These are phyloP conservation scores for Lepidocyrtinus sp. DNA, from an alignment of 2,888 invertebrate species.

Conservation along the genomic window DNA sequence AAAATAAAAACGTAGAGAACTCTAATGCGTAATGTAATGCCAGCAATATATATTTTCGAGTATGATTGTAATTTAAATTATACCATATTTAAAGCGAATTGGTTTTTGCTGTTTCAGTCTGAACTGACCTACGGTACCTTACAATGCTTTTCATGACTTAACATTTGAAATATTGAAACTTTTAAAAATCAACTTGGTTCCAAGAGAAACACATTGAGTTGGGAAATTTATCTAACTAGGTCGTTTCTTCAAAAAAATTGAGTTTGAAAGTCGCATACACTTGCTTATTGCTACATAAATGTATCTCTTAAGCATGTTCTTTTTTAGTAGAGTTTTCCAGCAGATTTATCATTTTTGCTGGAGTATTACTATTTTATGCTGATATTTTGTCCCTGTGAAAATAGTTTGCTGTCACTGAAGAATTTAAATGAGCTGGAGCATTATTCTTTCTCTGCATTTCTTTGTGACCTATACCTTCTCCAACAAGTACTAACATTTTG, in stretches of 20 bases:
- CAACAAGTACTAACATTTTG: too few relatives aligned
- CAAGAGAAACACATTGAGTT: background rate
- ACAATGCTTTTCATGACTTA: too few relatives aligned
- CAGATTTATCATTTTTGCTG: conserved; percentile 51
- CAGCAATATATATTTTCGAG: background rate
- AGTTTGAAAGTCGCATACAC: background rate
- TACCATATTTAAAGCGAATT: too few relatives aligned
- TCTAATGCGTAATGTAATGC: background rate
- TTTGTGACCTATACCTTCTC: too few relatives aligned
- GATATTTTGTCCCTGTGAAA: conserved; percentile 37
- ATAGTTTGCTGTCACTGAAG: conserved; percentile 46
- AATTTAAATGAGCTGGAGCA: conserved; percentile 51
- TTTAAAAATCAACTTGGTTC: background rate
- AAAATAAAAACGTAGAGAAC: background rate
- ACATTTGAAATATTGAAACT: background rate
- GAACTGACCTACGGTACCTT: too few relatives aligned
- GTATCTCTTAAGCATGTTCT: too few relatives aligned
- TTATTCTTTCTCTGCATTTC: conserved; percentile 16
- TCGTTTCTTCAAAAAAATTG: background rate
- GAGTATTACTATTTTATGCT: conserved; percentile 46
- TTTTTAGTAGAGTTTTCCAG: conserved; percentile 15
- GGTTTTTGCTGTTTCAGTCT: too few relatives aligned
- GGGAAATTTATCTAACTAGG: too few relatives aligned
- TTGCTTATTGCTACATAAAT: background rate
- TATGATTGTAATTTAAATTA: too few relatives aligned